Evolutionary conservation across 1,140 invertebrate species (phyloP).

Genomic region (Holotrichia oblita): DNA sequence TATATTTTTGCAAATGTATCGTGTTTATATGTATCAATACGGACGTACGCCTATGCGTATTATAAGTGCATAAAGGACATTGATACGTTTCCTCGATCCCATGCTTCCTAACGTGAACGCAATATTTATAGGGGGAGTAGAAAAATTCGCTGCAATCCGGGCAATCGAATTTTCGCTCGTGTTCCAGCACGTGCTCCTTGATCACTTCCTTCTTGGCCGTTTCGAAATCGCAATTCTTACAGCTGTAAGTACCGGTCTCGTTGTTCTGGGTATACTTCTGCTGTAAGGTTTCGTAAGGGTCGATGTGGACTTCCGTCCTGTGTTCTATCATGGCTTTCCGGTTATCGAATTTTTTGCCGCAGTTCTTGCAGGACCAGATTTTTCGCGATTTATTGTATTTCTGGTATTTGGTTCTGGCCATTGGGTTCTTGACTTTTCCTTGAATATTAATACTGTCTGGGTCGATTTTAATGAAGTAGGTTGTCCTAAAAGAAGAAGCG

Average conservation of each 20-base stretch:
- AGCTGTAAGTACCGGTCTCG: slow-evolving; percentile 45
- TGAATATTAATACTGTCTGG: too few species aligned
- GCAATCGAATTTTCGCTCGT: slow-evolving; percentile 51
- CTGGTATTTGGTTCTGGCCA: too few species aligned
- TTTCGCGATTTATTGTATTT: too few species aligned
- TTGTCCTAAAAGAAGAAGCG: too few species aligned
- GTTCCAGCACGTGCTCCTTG: slow-evolving; percentile 51
- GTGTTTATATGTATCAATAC: slow-evolving; percentile 52
- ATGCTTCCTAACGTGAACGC: slow-evolving; percentile 49
- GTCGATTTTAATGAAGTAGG: too few species aligned
- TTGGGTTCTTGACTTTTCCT: too few species aligned
- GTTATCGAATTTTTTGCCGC: slow-evolving; percentile 5
- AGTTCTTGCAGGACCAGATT: not conserved
- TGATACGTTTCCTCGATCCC: not conserved
- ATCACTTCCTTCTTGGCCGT: slow-evolving; percentile 50
- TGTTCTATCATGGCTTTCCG: not conserved
- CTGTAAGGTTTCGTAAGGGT: not conserved
- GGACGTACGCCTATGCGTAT: slow-evolving; percentile 47
- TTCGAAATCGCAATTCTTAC: slow-evolving; percentile 53
- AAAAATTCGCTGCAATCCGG: slow-evolving; percentile 47
- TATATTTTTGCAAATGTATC: slow-evolving; percentile 56
- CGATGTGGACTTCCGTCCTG: not conserved
- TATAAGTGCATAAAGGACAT: slow-evolving; percentile 52
- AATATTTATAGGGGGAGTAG: slow-evolving; percentile 47
- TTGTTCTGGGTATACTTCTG: slow-evolving; percentile 46